Evolutionary conservation across 2,113 vertebrate species (phyloP).

Genomic region (Narcine bancroftii): DNA sequence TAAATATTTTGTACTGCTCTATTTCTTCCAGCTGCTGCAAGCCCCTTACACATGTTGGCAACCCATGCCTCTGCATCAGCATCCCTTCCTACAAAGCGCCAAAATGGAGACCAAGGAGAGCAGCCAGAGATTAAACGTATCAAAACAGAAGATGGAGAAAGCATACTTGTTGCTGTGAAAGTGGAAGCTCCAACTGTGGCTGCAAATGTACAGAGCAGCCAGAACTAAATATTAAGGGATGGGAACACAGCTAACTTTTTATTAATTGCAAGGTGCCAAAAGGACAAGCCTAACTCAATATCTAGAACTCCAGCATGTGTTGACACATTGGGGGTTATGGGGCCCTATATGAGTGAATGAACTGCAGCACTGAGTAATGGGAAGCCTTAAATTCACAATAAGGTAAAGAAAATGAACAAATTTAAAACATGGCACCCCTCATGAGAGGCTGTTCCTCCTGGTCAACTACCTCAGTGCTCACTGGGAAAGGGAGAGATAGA

Average conservation of each 20-base stretch:
- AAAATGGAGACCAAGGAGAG: constrained; percentile 72
- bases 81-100: constrained; percentile 88
- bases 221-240: constrained; percentile 61
- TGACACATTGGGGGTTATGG: constrained; percentile 52
- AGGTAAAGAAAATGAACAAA: constrained; percentile 48
- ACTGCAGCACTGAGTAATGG: constrained; percentile 66
- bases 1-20: constrained; percentile 27
- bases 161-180: constrained; percentile 59
- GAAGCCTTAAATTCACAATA: constrained; percentile 65
- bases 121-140: constrained; percentile 73
- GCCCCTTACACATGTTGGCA: constrained; percentile 85
- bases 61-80: constrained; percentile 87
- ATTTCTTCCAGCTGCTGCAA: constrained; percentile 63
- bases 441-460: constrained; percentile 52
- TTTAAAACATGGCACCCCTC: constrained; percentile 39
- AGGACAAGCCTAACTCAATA: constrained; percentile 59
- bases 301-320: constrained; percentile 59
- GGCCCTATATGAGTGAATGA: constrained; percentile 60
- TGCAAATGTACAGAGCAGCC: constrained; percentile 62
- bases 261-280: constrained; percentile 83
- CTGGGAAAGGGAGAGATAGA: constrained; percentile 44
- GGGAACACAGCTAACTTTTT: constrained; percentile 38
- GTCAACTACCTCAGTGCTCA: constrained; percentile 56
- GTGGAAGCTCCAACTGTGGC: constrained; percentile 58
- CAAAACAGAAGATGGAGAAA: constrained; percentile 67